phyloP scores from a whole-genome alignment of 2,797 vertebrate genomes.

The Ctenopoma multispine region DNA sequence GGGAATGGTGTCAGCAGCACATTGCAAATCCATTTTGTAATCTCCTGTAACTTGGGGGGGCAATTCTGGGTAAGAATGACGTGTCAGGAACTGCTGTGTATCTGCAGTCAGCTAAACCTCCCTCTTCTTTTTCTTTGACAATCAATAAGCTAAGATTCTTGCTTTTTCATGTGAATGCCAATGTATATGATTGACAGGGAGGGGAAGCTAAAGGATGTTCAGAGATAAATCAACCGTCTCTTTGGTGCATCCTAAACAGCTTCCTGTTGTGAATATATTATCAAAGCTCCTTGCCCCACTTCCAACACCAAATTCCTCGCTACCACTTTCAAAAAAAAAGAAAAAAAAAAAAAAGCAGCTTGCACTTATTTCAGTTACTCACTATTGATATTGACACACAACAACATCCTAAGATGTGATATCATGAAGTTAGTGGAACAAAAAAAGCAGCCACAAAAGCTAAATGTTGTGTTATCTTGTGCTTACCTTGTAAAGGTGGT shows the following conservation, averaged over 20 bases:
- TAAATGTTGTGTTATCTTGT: constrained; percentile 73
- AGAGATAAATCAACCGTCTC: constrained; percentile 33
- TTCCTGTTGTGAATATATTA: constrained; percentile 65
- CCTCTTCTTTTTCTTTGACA: constrained; percentile 68
- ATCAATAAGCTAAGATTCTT: constrained; percentile 82
- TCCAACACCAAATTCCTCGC: constrained; percentile 63
- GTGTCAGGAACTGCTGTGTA: constrained; percentile 50
- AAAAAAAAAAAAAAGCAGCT: constrained; percentile 79
- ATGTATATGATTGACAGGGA: constrained; percentile 79
- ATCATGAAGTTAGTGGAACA: constrained; percentile 74
- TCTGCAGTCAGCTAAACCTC: constrained; percentile 53
- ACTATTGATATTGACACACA: constrained; percentile 79
- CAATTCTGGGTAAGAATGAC: constrained; percentile 62
- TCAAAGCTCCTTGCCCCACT: constrained; percentile 62
- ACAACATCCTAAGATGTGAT: constrained; percentile 75
- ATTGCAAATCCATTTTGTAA: constrained; percentile 42
- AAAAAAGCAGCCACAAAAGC: constrained; percentile 61
- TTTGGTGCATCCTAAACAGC: constrained; percentile 52
- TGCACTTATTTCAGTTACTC: constrained; percentile 85
- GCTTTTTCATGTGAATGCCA: constrained; percentile 81
- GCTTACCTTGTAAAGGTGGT: constrained; percentile 69
- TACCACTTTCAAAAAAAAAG: constrained; percentile 66
- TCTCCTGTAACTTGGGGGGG: constrained; percentile 65
- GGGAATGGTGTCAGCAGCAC: constrained; percentile 50
- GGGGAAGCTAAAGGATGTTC: constrained; percentile 65